These are phyloP conservation scores for Ceyx margarethae DNA, from an alignment of 2,113 vertebrate species.

Conservation along the genomic window DNA sequence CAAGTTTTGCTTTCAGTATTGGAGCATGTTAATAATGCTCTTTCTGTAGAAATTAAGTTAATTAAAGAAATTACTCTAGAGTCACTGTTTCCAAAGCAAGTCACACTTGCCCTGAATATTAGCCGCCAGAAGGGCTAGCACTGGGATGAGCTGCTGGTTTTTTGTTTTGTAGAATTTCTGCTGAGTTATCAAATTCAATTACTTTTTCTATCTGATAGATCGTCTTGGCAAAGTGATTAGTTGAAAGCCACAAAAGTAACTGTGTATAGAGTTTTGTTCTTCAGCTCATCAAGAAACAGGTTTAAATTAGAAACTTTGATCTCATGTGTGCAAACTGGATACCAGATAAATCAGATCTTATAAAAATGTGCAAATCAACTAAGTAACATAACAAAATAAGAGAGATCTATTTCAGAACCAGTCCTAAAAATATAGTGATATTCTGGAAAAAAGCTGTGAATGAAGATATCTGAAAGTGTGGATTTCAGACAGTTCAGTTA, in stretches of 20 bases:
- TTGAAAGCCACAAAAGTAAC: not conserved
- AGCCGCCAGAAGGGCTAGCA: not conserved
- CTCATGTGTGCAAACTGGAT: not conserved
- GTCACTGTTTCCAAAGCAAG: not conserved
- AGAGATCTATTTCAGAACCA: not conserved
- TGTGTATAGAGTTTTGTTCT: not conserved
- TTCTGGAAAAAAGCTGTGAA: not conserved
- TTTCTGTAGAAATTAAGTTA: not conserved
- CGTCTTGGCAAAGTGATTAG: not conserved
- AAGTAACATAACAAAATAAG: not conserved
- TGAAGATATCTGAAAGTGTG: not conserved
- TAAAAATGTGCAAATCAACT: not conserved
- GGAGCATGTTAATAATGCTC: not conserved
- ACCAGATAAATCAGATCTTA: not conserved
- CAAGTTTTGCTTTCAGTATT: not conserved
- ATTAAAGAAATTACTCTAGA: not conserved
- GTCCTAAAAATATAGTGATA: not conserved
- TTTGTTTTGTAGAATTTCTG: conserved; percentile 14
- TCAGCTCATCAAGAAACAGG: conserved; percentile 5
- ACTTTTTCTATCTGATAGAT: not conserved
- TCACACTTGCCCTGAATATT: not conserved
- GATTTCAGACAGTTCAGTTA: not conserved
- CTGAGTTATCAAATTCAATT: not conserved
- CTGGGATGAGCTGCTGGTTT: not conserved
- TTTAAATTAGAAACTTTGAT: not conserved